Conservation (phyloP, 2,113 vertebrate genomes). For the Ivindomyrus marchei region DNA sequence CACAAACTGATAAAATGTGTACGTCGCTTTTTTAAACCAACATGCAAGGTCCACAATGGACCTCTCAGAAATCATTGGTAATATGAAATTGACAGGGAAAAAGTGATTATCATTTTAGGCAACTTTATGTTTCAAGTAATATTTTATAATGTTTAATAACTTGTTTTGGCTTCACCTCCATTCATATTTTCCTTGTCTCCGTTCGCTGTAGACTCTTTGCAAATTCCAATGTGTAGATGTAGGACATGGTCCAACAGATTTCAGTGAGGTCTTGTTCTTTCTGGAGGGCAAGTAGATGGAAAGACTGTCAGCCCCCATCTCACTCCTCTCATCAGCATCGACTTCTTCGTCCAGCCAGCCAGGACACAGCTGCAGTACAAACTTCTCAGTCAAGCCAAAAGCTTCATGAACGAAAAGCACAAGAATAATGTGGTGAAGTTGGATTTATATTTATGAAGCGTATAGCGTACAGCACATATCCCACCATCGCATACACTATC, state of each 20-base stretch:
- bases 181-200: neutral
- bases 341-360: neutral
- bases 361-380: neutral
- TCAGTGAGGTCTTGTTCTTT: slow-evolving; percentile 1
- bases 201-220: neutral
- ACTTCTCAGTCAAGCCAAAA: neutral
- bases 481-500: neutral
- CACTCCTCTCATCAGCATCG: slow-evolving; percentile 24
- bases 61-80: neutral
- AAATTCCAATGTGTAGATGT: neutral
- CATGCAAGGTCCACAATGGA: neutral
- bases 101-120: neutral
- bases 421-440: neutral
- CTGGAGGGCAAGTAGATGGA: slow-evolving; percentile 17
- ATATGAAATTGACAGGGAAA: neutral
- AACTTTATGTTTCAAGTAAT: neutral
- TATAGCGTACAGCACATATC: neutral
- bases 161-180: neutral
- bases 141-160: neutral
- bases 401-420: neutral
- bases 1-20: neutral
- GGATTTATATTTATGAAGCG: neutral
- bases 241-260: neutral
- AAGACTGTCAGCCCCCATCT: slow-evolving; percentile 16
- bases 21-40: neutral